Conservation (phyloP, 2,113 vertebrate species). For the Cinclus mexicanus region DNA sequence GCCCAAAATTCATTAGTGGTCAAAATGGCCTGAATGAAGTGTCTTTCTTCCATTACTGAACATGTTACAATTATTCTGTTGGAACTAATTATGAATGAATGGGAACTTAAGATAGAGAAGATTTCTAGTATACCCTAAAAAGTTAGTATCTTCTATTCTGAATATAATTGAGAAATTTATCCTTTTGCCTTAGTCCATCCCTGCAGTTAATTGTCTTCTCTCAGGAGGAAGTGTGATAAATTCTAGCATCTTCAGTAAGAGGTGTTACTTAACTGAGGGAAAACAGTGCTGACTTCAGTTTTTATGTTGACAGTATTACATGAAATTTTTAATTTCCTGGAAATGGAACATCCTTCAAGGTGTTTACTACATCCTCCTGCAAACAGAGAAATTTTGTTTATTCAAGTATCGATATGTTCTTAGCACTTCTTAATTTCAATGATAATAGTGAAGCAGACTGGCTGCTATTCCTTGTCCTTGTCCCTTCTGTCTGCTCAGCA, state of each 20-base stretch:
- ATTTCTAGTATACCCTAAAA: not conserved
- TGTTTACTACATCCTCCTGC: not conserved
- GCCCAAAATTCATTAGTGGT: not conserved
- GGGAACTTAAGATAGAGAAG: not conserved
- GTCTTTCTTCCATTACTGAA: not conserved
- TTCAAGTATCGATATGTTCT: fast-evolving
- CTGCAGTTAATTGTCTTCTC: not conserved
- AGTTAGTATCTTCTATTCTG: not conserved
- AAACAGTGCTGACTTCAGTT: not conserved
- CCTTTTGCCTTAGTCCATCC: not conserved
- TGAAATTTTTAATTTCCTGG: not conserved
- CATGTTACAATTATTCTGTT: not conserved
- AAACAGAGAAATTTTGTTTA: not conserved
- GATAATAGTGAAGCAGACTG: not conserved
- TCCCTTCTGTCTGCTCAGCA: not conserved
- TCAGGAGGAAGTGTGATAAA: not conserved
- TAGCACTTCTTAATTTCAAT: not conserved
- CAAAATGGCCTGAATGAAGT: not conserved
- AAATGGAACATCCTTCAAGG: not conserved
- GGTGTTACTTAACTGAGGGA: not conserved
- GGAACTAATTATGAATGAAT: not conserved
- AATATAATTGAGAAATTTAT: not conserved
- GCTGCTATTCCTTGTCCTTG: not conserved
- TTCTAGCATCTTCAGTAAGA: not conserved
- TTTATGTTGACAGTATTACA: not conserved